phyloP scores from a whole-genome alignment of 2,797 vertebrate genomes.

The Rhincodon typus region DNA sequence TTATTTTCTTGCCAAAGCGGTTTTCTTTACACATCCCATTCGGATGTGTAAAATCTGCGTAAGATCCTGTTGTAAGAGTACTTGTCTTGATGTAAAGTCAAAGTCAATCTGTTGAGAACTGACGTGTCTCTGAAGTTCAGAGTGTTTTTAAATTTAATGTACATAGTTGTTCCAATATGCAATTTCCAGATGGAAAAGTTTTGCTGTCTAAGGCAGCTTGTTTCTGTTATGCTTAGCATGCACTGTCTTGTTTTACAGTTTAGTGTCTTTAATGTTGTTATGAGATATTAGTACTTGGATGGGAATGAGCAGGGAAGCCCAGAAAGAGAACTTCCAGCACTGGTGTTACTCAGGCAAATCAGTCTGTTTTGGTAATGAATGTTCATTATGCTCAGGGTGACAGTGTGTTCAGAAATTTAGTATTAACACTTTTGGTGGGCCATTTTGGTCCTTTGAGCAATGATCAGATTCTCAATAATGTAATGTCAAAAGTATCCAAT shows the following conservation, averaged over 20 bases:
- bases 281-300: not conserved
- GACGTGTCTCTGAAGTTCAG: not conserved
- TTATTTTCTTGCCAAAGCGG: not conserved
- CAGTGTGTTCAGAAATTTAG: not conserved
- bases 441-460: not conserved
- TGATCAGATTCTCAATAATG: not conserved
- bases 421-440: not conserved
- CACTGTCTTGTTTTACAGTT: not conserved
- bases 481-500: not conserved
- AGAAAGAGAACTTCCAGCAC: not conserved
- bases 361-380: not conserved
- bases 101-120: not conserved
- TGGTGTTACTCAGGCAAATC: not conserved
- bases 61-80: not conserved
- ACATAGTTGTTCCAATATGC: not conserved
- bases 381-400: not conserved
- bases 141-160: not conserved
- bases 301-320: not conserved
- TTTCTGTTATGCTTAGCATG: not conserved
- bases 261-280: not conserved
- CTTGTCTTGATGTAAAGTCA: not conserved
- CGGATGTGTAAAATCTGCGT: not conserved
- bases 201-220: not conserved
- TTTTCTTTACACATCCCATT: not conserved
- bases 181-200: not conserved